Evolutionary conservation across 2,888 invertebrate species (phyloP).

Genomic region (Lycocerus yunnanus): DNA sequence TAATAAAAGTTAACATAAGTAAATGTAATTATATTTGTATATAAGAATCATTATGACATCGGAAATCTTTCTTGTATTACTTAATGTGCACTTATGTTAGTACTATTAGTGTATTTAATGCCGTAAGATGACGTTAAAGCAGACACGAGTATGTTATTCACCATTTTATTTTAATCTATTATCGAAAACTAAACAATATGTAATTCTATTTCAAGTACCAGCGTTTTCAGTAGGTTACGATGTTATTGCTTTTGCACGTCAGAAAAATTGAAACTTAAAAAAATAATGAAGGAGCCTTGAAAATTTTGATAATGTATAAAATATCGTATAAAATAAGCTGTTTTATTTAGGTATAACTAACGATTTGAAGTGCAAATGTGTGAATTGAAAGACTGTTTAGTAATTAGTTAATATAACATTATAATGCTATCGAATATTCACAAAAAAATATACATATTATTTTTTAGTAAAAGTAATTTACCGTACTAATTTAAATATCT

Average conservation of each 20-base stretch:
- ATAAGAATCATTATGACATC: conserved; percentile 13
- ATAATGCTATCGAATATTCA: conserved; percentile 4
- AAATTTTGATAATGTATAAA: not conserved
- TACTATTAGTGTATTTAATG: not conserved
- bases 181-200: not conserved
- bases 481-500: not conserved
- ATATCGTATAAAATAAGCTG: not conserved
- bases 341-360: conserved; percentile 8
- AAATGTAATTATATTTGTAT: conserved; percentile 38
- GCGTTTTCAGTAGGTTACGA: not conserved
- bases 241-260: not conserved
- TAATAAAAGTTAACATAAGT: conserved; percentile 24
- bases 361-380: conserved; percentile 49
- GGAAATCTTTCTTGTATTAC: conserved; percentile 7
- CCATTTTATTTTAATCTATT: not conserved
- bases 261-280: not conserved
- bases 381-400: conserved; percentile 57
- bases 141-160: not conserved
- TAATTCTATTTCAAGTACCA: not conserved
- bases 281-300: not conserved
- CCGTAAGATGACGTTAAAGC: not conserved
- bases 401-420: conserved; percentile 35
- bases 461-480: not conserved
- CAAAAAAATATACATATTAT: not conserved
- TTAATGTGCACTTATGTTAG: conserved; percentile 5